Conservation (phyloP, 2,888 invertebrate genomes). For the Halictus quadricinctus region DNA sequence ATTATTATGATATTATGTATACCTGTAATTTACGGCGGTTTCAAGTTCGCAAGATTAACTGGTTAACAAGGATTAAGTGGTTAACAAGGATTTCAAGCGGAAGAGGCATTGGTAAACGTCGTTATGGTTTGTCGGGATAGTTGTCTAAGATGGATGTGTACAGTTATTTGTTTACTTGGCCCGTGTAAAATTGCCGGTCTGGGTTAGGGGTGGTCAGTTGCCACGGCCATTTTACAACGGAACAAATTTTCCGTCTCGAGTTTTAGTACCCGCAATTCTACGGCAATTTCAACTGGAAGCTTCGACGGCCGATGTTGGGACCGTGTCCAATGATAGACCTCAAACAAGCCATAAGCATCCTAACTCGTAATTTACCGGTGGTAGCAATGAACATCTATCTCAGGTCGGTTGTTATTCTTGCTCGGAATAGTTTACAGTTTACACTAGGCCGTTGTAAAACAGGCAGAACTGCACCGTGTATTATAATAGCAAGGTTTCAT, state of each 20-base stretch:
- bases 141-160: constrained; percentile 1
- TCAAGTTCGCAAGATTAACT: constrained; percentile 1
- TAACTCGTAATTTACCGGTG: constrained; percentile 32
- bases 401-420: constrained; percentile 16
- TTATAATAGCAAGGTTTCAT: constrained; percentile 31
- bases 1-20: background rate
- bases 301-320: background rate
- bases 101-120: background rate
- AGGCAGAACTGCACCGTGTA: constrained; percentile 3
- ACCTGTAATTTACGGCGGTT: constrained; percentile 16
- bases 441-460: background rate
- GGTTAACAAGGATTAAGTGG: constrained; percentile 29
- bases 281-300: constrained; percentile 28
- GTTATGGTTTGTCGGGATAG: background rate
- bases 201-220: constrained; percentile 27
- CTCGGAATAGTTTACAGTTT: background rate
- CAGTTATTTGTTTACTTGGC: constrained; percentile 42
- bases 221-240: constrained; percentile 34
- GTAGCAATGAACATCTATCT: constrained; percentile 40
- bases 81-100: constrained; percentile 26
- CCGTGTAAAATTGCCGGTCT: constrained; percentile 36
- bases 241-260: constrained; percentile 5
- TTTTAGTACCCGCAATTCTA: constrained; percentile 43
- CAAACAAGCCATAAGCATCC: background rate
- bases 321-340: constrained; percentile 19